Conservation (phyloP, 2,888 invertebrate genomes). For the Lamellibrachia columna region DNA sequence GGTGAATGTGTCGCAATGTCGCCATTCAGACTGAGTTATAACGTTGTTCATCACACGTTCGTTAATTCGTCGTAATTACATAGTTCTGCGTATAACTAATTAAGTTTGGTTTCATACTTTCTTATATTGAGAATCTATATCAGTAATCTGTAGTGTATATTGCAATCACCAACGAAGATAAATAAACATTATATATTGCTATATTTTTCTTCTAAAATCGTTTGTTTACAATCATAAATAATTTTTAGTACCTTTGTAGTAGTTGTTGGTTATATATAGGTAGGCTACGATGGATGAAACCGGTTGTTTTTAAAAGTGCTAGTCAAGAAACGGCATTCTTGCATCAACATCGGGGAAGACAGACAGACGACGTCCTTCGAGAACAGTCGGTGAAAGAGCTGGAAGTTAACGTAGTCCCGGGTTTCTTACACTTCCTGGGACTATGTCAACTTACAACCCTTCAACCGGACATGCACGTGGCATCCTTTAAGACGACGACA, state of each 20-base stretch:
- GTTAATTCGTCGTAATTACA: background rate
- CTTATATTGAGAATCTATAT: background rate
- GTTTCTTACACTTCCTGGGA: slow-evolving; percentile 32
- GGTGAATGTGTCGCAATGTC: background rate
- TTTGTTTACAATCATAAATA: no score
- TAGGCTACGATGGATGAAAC: no score
- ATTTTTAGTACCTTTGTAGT: no score
- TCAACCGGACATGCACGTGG: background rate
- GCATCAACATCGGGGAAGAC: background rate
- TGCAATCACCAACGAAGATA: background rate
- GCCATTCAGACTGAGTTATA: background rate
- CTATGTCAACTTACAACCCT: slow-evolving; percentile 41
- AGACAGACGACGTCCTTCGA: background rate
- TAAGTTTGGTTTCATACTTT: background rate
- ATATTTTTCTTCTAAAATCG: background rate
- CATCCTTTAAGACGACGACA: background rate
- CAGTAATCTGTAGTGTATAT: background rate
- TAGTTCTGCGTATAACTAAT: background rate
- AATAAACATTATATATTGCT: background rate
- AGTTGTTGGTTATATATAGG: no score
- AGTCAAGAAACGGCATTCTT: background rate
- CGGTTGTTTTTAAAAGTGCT: background rate
- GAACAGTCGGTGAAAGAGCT: slow-evolving; percentile 28
- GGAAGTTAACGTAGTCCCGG: slow-evolving; percentile 43
- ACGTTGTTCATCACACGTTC: background rate